Percentiles rank a stretch among this genome's conserved stretches.
Evolutionary conservation across 2,797 vertebrate genomes (phyloP).

Genomic region (Trichosurus vulpecula): DNA sequence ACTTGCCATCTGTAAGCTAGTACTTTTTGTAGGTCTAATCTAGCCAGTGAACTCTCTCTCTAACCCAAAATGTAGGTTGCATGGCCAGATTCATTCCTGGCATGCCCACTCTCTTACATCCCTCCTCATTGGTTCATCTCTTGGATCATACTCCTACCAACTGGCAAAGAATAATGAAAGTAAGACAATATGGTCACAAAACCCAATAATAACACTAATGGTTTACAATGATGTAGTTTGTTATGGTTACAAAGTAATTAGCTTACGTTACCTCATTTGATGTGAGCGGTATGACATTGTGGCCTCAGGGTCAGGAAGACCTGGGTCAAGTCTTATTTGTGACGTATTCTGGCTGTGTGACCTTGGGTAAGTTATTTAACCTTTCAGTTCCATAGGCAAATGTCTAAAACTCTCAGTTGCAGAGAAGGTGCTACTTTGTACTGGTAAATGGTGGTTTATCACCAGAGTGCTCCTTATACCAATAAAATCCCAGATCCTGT

Average conservation of each 20-base stretch:
- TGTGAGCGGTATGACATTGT: neutral
- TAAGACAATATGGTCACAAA: neutral
- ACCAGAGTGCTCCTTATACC: neutral
- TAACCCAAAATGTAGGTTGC: neutral
- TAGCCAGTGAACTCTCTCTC: neutral
- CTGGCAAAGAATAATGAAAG: neutral
- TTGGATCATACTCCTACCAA: neutral
- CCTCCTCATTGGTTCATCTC: neutral
- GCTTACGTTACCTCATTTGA: neutral
- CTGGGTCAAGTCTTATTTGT: neutral
- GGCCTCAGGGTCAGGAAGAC: neutral
- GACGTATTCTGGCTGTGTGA: neutral
- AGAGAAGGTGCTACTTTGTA: neutral
- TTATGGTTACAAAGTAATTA: neutral
- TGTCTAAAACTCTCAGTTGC: neutral
- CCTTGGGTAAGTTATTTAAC: neutral
- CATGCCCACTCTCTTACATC: neutral
- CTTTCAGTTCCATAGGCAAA: neutral
- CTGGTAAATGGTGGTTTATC: neutral
- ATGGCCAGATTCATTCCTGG: neutral
- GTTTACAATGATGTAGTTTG: neutral
- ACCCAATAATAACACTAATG: neutral
- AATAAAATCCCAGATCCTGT: neutral
- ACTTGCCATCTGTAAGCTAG: neutral
- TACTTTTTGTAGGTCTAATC: neutral